Evolutionary conservation across 2,113 vertebrate genomes (phyloP), one percentile per base, ranked within the genome.

Genomic region (Microcebus ravelobensis): DNA sequence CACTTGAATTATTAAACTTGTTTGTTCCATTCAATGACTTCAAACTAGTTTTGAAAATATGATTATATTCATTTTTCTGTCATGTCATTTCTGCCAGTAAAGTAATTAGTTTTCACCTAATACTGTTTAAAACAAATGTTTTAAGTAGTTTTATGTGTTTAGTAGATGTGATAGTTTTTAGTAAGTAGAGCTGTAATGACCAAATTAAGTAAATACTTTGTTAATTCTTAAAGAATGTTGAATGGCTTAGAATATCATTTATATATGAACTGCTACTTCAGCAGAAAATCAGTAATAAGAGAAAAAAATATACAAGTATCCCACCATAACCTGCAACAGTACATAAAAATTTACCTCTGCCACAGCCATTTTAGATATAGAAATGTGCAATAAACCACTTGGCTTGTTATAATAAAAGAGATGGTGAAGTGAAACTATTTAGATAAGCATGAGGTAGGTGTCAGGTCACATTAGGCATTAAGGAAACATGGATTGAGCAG

Each of bases 131-230:
- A 95, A 68, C 45, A 95, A 96, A 15, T 79, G 36, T 39, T 95
- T 90, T 94, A 61, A 90, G 50, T 65, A n/a, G n/a, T 61, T 67
- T 48, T 70, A 12, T 39, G 14, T 11, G 8, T 83, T 84, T 81
- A 65, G 20, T 57, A 57, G 55, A 21, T 57, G 20, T 57, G 55
- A 74, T 83, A 94, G 31, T 87, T 96, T 48, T 90, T 86, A 65
- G 61, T 31, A 84, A 90, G 45, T 50, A 50, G 5, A 83, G 23
- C 12, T n/a, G n/a, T n/a, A 27, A 93, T 63, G 63, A 89, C 36
- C 50, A 94, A 96, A 83, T 87, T 80, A 92, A 42, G 23, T 88
- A 95, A 87, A 67, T 65, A 86, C n/a, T 77, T 83, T 12, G 48
- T 48, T 67, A 73, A 85, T 92, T 74, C 11, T 88, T 97, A 65